phyloP scores from a whole-genome alignment of 1,140 invertebrate species.

The Calliphora vicina region DNA sequence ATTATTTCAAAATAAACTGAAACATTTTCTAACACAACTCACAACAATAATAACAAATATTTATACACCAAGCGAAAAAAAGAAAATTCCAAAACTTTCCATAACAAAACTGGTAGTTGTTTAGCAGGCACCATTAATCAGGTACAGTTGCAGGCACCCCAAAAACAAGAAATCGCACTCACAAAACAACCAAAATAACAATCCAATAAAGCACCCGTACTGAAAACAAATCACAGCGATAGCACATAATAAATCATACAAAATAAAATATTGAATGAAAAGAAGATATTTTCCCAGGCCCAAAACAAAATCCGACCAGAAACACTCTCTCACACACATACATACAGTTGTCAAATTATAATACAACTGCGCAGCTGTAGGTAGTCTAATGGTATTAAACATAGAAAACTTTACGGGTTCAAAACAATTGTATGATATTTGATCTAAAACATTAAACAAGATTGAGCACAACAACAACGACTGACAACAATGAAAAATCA shows the following conservation, averaged over 20 bases:
- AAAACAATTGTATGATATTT: constrained; percentile 7
- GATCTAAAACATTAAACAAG: constrained; percentile 30
- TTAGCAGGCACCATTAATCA: too few relatives aligned
- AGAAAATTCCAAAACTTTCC: too few relatives aligned
- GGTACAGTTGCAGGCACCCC: too few relatives aligned
- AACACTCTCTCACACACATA: neutral
- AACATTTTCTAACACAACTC: too few relatives aligned
- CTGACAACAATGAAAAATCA: neutral
- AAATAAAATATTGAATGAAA: neutral
- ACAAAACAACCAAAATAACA: too few relatives aligned
- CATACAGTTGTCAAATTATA: too few relatives aligned
- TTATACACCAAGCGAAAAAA: too few relatives aligned
- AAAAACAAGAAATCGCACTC: too few relatives aligned
- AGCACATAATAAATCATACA: constrained; percentile 5
- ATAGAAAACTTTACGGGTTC: neutral
- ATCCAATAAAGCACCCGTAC: neutral
- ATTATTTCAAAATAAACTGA: too few relatives aligned
- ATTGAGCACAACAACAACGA: constrained; percentile 5
- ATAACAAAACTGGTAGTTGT: too few relatives aligned
- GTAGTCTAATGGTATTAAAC: neutral
- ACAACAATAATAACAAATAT: too few relatives aligned
- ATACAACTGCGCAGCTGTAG: constrained; percentile 26
- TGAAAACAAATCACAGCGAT: constrained; percentile 6
- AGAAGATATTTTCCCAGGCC: constrained; percentile 27
- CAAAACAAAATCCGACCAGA: constrained; percentile 11